phyloP scores from a whole-genome alignment of 2,113 vertebrate genomes.

The Hoplias malabaricus region DNA sequence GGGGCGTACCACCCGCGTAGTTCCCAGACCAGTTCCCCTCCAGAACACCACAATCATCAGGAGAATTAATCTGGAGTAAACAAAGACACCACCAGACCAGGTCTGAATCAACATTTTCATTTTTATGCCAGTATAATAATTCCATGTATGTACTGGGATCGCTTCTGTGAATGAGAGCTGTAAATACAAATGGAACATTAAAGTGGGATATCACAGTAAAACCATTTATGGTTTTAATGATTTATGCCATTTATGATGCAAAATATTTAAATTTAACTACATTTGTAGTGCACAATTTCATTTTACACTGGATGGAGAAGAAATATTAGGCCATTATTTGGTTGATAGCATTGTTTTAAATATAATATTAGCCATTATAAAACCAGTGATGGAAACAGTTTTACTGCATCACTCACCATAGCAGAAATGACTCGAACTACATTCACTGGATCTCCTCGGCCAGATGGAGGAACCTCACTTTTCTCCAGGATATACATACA shows the following conservation, averaged over 20 bases:
- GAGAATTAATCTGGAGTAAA: slow-evolving; percentile 82
- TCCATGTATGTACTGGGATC: no score
- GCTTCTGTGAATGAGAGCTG: no score
- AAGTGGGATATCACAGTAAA: background rate
- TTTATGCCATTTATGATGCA: no score
- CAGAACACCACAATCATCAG: slow-evolving; percentile 87
- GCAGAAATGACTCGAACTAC: slow-evolving; percentile 86
- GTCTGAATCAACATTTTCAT: background rate
- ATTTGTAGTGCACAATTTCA: no score
- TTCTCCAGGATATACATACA: slow-evolving; percentile 84
- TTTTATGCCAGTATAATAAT: no score
- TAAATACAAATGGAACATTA: no score
- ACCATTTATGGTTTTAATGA: background rate
- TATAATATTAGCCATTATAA: no score
- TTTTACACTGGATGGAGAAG: no score
- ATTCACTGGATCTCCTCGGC: slow-evolving; percentile 79
- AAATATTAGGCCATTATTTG: no score
- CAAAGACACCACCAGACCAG: background rate
- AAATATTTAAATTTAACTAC: no score
- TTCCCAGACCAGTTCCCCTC: slow-evolving; percentile 89
- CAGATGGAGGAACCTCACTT: slow-evolving; percentile 78
- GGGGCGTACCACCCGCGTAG: slow-evolving; percentile 80
- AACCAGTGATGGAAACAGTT: no score
- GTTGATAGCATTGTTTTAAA: no score
- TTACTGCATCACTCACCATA: slow-evolving; percentile 71